These are phyloP conservation scores for Isurus oxyrinchus DNA, from an alignment of 2,113 vertebrate genomes.

Conservation along the genomic window DNA sequence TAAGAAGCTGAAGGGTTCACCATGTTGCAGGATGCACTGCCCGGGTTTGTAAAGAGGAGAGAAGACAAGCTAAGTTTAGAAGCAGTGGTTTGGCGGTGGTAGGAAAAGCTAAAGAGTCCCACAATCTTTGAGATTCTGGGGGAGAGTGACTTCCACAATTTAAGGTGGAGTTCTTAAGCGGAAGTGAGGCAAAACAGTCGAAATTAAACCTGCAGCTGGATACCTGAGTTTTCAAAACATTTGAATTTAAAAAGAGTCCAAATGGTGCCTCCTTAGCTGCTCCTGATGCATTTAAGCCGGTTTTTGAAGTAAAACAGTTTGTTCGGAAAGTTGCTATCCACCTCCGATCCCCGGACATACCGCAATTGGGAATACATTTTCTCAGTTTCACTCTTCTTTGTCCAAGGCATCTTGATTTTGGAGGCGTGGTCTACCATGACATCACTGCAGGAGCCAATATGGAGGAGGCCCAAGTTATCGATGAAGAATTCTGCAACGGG, in stretches of 20 bases:
- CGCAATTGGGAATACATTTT: constrained; percentile 69
- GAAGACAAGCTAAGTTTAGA: background rate
- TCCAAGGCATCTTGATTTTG: constrained; percentile 78
- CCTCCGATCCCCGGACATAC: constrained; percentile 55
- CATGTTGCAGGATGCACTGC: background rate
- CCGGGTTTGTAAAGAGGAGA: background rate
- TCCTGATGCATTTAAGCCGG: constrained; percentile 74
- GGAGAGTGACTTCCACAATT: constrained; percentile 38
- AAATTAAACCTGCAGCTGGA: background rate
- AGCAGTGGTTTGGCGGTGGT: background rate
- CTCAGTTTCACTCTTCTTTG: constrained; percentile 50
- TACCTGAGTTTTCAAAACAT: background rate
- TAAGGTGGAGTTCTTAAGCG: constrained; percentile 46
- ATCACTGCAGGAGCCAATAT: constrained; percentile 77
- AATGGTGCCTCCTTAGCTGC: constrained; percentile 48
- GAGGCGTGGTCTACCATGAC: constrained; percentile 76
- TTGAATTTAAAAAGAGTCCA: background rate
- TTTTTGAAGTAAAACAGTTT: constrained; percentile 75
- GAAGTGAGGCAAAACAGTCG: background rate
- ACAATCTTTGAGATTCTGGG: background rate
- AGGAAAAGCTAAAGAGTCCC: background rate
- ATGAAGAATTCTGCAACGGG: constrained; percentile 77
- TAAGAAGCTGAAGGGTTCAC: background rate
- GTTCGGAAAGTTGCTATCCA: constrained; percentile 48
- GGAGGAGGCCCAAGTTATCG: constrained; percentile 73